Evolutionary conservation across 2,888 invertebrate genomes (phyloP), one percentile per base, ranked within the genome.

Genomic region (Hipparchia semele): DNA sequence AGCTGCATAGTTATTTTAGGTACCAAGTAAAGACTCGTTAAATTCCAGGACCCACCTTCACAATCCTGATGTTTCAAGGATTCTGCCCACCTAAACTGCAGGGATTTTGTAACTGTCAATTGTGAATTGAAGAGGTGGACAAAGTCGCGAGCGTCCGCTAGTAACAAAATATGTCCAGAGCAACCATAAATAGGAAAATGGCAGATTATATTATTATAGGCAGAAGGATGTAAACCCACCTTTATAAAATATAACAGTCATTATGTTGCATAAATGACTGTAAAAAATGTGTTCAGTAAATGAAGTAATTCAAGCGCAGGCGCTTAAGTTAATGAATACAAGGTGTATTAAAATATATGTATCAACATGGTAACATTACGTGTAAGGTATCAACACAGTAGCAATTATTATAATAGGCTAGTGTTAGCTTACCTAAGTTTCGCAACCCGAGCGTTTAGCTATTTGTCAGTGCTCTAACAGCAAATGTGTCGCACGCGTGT

Each of bases 381-480:
- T 39, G 2, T 5, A 39, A 59, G 9, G 46, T 68, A 56, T 68
- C 54, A 46, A 53, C 65, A 67, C 71, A 65, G 70, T 67, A 8
- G 23, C 23, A 8, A 58, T 75, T 73, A 75, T 71, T 73, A 72
- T 58, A 23, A 58, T 58, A 58, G 58, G 13, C 23, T 33, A 33
- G 58, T 51, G 62, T 62, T 70, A 72, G 73, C 72, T 75, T 79
- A 70, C 75, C 75, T 71, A 33, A 77, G 73, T 73, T 75, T 76
- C 69, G 72, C 66, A 76, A 74, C 61, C 60, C 68, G 73, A 74
- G 70, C 39, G 67, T 68, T 68, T 75, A 74, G 74, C 74, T 78
- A 76, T 78, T 78, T 77, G 76, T 78, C 71, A 70, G 56, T 71
- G 74, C 73, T 77, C 72, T 49, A 65, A 73, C 75, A 73, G 54